These are phyloP conservation scores for Dermolepida albohirtum DNA, from an alignment of 2,888 invertebrate genomes.

Conservation along the genomic window DNA sequence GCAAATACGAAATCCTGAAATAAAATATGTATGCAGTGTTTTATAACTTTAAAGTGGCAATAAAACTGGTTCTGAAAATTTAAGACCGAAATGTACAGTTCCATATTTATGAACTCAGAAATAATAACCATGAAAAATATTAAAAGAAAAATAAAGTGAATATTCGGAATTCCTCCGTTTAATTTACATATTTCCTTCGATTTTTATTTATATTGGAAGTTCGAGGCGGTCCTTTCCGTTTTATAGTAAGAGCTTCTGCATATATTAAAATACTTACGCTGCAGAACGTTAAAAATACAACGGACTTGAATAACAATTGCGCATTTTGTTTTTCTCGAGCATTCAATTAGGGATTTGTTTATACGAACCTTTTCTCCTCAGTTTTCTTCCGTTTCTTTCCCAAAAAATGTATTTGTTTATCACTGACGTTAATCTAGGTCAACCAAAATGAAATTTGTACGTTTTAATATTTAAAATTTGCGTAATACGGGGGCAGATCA, in stretches of 20 bases:
- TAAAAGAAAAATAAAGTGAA: conserved; percentile 50
- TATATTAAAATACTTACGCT: conserved; percentile 55
- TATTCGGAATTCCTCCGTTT: conserved; percentile 41
- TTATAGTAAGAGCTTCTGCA: conserved; percentile 51
- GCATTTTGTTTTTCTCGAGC: conserved; percentile 56
- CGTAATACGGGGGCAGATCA: too few relatives aligned
- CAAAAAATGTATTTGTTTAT: conserved; percentile 46
- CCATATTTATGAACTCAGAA: conserved; percentile 56
- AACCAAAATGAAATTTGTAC: too few relatives aligned
- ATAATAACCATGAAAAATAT: conserved; percentile 53
- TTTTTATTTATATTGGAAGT: conserved; percentile 47
- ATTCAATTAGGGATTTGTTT: conserved; percentile 60
- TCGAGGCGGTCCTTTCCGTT: conserved; percentile 39
- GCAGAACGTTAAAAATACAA: conserved; percentile 49
- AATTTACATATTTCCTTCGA: conserved; percentile 47
- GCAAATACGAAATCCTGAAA: conserved; percentile 31
- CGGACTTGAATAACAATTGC: conserved; percentile 59
- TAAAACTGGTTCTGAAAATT: conserved; percentile 45
- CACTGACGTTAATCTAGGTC: too few relatives aligned
- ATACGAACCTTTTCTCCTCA: conserved; percentile 50
- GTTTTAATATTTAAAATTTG: too few relatives aligned
- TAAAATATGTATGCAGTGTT: conserved; percentile 38
- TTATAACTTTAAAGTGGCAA: conserved; percentile 39
- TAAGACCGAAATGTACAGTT: conserved; percentile 51
- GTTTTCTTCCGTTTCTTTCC: conserved; percentile 24